Conservation (phyloP, 2,888 invertebrate species). For the Gari tellinella region DNA sequence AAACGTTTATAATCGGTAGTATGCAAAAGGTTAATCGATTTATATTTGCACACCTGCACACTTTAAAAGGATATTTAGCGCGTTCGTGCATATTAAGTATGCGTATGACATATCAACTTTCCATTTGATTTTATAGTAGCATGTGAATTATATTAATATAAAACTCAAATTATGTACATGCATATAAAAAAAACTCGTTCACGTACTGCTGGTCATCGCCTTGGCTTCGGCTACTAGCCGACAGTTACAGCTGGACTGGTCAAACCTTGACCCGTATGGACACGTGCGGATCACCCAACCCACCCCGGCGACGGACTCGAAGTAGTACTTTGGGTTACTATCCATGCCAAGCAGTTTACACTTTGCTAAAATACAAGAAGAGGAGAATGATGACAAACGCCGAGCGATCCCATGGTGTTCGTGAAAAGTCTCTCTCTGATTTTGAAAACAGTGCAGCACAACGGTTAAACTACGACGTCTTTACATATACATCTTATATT, state of each 20-base stretch:
- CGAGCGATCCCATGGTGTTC: no score
- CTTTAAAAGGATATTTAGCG: no score
- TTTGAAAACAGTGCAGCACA: no score
- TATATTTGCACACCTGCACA: no score
- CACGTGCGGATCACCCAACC: constrained; percentile 63
- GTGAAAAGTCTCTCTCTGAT: no score
- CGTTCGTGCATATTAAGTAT: no score
- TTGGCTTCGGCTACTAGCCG: background rate
- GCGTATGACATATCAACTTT: background rate
- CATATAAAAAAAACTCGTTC: background rate
- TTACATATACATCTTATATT: no score
- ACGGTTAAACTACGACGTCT: no score
- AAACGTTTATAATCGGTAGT: no score
- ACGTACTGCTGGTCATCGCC: constrained; percentile 1
- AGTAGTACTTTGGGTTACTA: constrained; percentile 54
- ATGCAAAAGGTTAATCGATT: no score
- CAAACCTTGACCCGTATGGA: constrained; percentile 54
- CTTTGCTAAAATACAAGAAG: constrained; percentile 31
- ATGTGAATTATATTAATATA: background rate
- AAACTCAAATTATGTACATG: background rate
- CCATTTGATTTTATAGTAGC: background rate
- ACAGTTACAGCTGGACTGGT: constrained; percentile 49
- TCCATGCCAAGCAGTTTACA: constrained; percentile 58
- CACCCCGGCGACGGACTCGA: constrained; percentile 60
- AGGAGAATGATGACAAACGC: no score